A percentile compares a stretch with the other conserved stretches of the same genome.
phyloP scores from a whole-genome alignment of 2,113 vertebrate species.

The Columba livia region DNA sequence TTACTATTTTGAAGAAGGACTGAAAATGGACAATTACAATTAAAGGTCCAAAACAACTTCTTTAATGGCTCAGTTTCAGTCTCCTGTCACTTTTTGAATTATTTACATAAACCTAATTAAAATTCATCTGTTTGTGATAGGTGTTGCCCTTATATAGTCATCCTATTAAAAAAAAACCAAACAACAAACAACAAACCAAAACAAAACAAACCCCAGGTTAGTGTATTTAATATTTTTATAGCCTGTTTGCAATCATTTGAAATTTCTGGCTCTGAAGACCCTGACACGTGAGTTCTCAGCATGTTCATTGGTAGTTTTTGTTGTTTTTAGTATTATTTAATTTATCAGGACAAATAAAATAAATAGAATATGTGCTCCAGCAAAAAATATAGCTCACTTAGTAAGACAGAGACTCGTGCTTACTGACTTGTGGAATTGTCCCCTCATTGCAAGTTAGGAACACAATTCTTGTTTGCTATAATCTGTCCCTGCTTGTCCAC shows the following conservation, averaged over 20 bases:
- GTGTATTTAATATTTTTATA: background rate
- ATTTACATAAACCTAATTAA: background rate
- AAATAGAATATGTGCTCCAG: background rate
- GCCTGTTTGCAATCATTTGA: background rate
- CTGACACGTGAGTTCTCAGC: fast-evolving
- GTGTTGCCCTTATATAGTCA: background rate
- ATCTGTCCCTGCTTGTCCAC: background rate
- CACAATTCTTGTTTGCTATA: background rate
- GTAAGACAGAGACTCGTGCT: background rate
- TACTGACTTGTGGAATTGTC: background rate
- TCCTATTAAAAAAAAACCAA: background rate
- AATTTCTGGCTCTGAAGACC: background rate
- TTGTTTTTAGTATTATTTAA: background rate
- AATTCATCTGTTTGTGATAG: background rate
- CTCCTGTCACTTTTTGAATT: background rate
- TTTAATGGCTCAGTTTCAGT: background rate
- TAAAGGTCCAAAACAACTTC: background rate
- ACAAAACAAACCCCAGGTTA: fast-evolving
- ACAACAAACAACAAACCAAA: background rate
- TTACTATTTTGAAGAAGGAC: background rate
- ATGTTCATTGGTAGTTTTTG: background rate
- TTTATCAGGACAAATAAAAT: background rate
- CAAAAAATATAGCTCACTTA: background rate
- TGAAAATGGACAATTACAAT: background rate
- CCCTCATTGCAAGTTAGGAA: background rate